phyloP scores from a whole-genome alignment of 2,113 vertebrate species.

The Acinonyx jubatus region DNA sequence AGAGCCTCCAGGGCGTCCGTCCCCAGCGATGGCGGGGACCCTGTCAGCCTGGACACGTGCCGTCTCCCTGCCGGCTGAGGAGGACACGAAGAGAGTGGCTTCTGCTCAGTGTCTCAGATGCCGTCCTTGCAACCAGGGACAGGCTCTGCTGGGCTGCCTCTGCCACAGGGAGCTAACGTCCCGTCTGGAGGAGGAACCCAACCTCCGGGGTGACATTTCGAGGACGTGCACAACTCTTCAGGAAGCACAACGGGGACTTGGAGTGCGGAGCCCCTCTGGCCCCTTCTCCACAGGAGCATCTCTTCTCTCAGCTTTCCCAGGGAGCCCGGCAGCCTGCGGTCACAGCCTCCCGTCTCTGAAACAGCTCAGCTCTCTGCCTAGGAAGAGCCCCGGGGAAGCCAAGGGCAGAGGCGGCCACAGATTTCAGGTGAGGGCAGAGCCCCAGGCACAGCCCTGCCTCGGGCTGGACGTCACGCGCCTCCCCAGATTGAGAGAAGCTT shows the following conservation, averaged over 20 bases:
- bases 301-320: not conserved
- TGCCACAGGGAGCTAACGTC: not conserved
- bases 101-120: not conserved
- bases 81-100: not conserved
- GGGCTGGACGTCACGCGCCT: accelerated
- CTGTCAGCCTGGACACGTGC: not conserved
- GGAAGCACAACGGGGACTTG: not conserved
- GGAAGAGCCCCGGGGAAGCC: not conserved
- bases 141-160: not conserved
- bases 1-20: accelerated
- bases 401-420: not conserved
- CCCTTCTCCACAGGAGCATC: not conserved
- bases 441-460: accelerated
- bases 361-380: not conserved
- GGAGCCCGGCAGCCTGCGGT: too few species aligned
- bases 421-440: not conserved
- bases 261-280: not conserved
- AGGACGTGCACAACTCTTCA: not conserved
- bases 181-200: accelerated
- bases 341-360: not conserved
- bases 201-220: not conserved
- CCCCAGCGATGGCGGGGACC: accelerated
- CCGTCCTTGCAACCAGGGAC: not conserved
- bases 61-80: not conserved
- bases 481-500: not conserved